Evolutionary conservation across 1,140 invertebrate genomes (phyloP).

Genomic region (Drosophila ananassae): DNA sequence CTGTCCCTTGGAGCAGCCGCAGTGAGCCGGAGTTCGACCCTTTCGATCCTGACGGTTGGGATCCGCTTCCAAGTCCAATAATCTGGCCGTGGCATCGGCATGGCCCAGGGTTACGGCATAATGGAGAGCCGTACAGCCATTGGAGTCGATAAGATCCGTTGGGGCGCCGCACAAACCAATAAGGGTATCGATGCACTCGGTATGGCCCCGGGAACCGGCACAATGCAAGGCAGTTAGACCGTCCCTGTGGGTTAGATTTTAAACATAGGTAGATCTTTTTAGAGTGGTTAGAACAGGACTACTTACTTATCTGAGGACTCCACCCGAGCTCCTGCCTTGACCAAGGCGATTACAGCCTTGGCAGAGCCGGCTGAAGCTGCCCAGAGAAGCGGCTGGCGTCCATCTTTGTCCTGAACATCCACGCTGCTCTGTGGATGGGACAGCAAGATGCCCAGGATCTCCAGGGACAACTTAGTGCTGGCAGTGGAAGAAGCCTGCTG

Average conservation of each 20-base stretch:
- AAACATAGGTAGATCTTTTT: constrained; percentile 1
- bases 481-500: constrained; percentile 68
- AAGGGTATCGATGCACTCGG: constrained; percentile 95
- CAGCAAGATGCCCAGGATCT: constrained; percentile 93
- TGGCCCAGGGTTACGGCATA: constrained; percentile 98
- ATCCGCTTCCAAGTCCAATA: constrained; percentile 95
- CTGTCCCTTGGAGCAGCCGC: constrained; percentile 98
- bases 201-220: constrained; percentile 97
- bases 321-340: constrained; percentile 92
- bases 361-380: constrained; percentile 97
- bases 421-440: constrained; percentile 91
- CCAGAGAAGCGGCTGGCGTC: constrained; percentile 97
- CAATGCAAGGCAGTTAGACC: constrained; percentile 96
- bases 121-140: constrained; percentile 97
- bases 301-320: constrained; percentile 90
- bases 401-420: constrained; percentile 94
- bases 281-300: background rate
- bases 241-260: constrained; percentile 85
- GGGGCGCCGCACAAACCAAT: constrained; percentile 94
- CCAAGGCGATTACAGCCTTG: constrained; percentile 93
- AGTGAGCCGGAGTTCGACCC: constrained; percentile 91
- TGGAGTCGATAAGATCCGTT: constrained; percentile 93
- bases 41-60: constrained; percentile 96
- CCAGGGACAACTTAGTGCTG: constrained; percentile 86
- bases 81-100: constrained; percentile 94